These are phyloP conservation scores for Drosophila nr. medialis DNA, from an alignment of 2,888 invertebrate species.

Conservation along the genomic window DNA sequence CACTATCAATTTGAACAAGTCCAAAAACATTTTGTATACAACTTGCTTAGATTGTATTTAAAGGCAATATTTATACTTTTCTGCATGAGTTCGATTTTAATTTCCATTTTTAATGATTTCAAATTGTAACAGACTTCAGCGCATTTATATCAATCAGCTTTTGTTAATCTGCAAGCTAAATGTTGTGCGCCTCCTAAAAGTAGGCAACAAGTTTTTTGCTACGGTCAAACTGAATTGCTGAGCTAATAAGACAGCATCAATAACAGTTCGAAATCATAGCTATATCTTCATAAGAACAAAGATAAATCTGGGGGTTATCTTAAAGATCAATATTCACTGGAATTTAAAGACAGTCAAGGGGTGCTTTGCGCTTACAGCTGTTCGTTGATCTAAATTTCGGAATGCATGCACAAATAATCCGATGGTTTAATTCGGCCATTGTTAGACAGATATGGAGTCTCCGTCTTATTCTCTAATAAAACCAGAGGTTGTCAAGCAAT, in stretches of 20 bases:
- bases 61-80: not conserved
- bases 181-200: not conserved
- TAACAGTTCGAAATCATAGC: not conserved
- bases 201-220: constrained; percentile 13
- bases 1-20: no score
- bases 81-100: not conserved
- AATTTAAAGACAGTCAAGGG: not conserved
- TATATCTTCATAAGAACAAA: not conserved
- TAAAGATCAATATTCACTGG: not conserved
- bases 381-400: no score
- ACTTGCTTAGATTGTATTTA: not conserved
- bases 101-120: not conserved
- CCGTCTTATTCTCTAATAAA: not conserved
- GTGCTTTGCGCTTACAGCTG: no score
- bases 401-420: no score
- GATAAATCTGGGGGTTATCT: not conserved
- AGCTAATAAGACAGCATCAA: not conserved
- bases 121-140: not conserved
- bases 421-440: no score
- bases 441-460: not conserved
- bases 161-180: not conserved
- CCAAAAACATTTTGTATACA: no score
- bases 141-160: constrained; percentile 21
- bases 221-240: not conserved
- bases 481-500: not conserved